These are phyloP conservation scores for Hydrocynus forskahlii DNA, from an alignment of 2,797 vertebrate species.

Conservation along the genomic window DNA sequence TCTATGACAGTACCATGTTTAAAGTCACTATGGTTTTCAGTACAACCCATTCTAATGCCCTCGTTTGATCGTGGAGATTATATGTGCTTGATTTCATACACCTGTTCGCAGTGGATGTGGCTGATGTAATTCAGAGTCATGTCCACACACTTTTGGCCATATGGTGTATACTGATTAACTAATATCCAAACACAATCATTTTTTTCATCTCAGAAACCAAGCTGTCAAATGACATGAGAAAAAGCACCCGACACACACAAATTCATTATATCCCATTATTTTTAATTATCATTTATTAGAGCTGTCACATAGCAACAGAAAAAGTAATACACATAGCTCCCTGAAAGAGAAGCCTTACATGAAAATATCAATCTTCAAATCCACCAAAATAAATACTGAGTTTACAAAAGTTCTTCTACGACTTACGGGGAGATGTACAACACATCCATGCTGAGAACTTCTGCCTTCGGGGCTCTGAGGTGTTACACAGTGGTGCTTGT, in stretches of 20 bases:
- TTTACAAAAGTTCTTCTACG: constrained; percentile 71
- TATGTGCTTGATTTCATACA: too few species aligned
- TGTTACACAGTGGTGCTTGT: constrained; percentile 45
- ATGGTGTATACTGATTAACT: too few species aligned
- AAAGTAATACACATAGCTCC: constrained; percentile 74
- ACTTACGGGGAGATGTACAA: constrained; percentile 64
- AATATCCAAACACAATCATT: neutral
- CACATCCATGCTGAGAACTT: constrained; percentile 71
- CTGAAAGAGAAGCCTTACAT: constrained; percentile 75
- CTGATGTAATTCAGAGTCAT: too few species aligned
- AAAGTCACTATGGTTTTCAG: too few species aligned
- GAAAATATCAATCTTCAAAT: constrained; percentile 76
- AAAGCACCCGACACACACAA: constrained; percentile 37
- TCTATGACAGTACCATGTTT: too few species aligned
- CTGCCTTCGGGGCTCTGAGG: constrained; percentile 59
- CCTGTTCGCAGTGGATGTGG: too few species aligned
- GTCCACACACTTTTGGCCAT: too few species aligned
- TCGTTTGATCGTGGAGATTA: too few species aligned
- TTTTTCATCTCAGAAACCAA: neutral
- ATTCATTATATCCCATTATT: constrained; percentile 61
- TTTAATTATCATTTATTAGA: constrained; percentile 76
- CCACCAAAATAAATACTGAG: constrained; percentile 81
- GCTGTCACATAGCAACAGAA: constrained; percentile 83
- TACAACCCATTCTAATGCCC: too few species aligned
- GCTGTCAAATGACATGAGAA: neutral